Percentiles rank a stretch among this genome's conserved stretches.
These are phyloP conservation scores for Drosophila pruinosa DNA, from an alignment of 1,140 invertebrate genomes.

Conservation along the genomic window DNA sequence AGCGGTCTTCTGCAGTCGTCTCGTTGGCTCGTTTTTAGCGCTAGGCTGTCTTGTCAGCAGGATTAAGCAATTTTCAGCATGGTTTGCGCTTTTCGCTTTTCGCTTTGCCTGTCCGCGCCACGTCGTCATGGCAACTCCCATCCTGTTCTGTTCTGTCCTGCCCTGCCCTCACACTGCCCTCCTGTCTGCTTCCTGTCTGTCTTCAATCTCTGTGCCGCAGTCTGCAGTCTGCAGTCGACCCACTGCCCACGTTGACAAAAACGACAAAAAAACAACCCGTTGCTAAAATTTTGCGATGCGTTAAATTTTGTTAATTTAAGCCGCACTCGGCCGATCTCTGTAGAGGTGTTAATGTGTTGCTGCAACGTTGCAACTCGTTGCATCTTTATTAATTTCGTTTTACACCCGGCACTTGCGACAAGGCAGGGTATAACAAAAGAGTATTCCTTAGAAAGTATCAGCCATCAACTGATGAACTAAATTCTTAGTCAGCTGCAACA, in stretches of 20 bases:
- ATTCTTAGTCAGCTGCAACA: too few relatives aligned
- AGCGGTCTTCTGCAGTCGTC: conserved; percentile 28
- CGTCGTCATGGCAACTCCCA: conserved; percentile 28
- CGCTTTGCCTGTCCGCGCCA: conserved; percentile 55
- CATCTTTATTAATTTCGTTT: conserved; percentile 46
- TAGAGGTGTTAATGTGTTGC: conserved; percentile 54
- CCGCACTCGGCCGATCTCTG: conserved; percentile 21
- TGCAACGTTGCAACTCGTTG: conserved; percentile 36
- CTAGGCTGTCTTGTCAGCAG: conserved; percentile 74
- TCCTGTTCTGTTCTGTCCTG: neutral
- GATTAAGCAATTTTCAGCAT: conserved; percentile 81
- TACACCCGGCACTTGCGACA: neutral
- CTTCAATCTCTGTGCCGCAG: neutral
- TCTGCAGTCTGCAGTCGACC: conserved; percentile 9
- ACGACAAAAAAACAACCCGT: conserved; percentile 11
- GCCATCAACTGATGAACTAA: too few relatives aligned
- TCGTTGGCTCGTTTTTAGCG: conserved; percentile 47
- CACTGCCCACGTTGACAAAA: conserved; percentile 60
- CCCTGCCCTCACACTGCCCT: neutral
- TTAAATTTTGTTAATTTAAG: conserved; percentile 74
- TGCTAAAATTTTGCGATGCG: conserved; percentile 69
- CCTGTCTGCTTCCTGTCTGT: neutral
- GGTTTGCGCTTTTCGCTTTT: conserved; percentile 59
- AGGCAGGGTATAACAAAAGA: neutral
- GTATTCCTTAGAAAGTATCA: too few relatives aligned